These are phyloP conservation scores for Felis catus DNA, from an alignment of 2,113 vertebrate genomes.

Conservation along the genomic window DNA sequence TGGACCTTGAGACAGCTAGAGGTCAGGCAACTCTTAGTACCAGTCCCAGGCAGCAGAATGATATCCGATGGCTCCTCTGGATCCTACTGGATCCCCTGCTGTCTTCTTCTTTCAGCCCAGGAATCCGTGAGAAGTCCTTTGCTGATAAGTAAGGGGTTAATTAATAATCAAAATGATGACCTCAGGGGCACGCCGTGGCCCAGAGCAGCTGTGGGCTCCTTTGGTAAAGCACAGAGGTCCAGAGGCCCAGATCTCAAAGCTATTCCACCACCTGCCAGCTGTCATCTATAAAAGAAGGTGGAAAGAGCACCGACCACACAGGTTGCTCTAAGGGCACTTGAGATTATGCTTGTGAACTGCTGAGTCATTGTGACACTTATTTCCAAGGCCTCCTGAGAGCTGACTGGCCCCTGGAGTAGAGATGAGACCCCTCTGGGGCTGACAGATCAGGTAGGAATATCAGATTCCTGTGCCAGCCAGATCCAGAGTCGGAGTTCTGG, in stretches of 20 bases:
- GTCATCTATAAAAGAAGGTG: background rate
- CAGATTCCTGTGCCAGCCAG: background rate
- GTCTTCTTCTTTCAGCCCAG: background rate
- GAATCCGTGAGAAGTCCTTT: background rate
- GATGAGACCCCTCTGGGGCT: background rate
- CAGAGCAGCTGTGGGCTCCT: background rate
- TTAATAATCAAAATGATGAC: background rate
- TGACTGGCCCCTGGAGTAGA: background rate
- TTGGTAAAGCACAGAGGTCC: background rate
- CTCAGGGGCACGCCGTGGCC: background rate
- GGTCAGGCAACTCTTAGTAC: background rate
- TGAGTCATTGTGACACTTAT: background rate
- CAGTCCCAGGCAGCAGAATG: background rate
- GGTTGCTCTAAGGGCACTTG: background rate
- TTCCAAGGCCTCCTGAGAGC: background rate
- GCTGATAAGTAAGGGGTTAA: background rate
- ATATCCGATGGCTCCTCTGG: background rate
- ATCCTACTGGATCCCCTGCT: background rate
- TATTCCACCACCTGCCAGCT: background rate
- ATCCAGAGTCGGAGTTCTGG: background rate
- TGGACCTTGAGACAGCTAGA: background rate
- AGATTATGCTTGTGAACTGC: background rate
- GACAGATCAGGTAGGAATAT: background rate
- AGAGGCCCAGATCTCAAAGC: background rate
- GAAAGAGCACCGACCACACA: background rate